These are phyloP conservation scores for Isaurus tuberculatus DNA, from an alignment of 92 coral and sea anemone genomes.

Conservation along the genomic window DNA sequence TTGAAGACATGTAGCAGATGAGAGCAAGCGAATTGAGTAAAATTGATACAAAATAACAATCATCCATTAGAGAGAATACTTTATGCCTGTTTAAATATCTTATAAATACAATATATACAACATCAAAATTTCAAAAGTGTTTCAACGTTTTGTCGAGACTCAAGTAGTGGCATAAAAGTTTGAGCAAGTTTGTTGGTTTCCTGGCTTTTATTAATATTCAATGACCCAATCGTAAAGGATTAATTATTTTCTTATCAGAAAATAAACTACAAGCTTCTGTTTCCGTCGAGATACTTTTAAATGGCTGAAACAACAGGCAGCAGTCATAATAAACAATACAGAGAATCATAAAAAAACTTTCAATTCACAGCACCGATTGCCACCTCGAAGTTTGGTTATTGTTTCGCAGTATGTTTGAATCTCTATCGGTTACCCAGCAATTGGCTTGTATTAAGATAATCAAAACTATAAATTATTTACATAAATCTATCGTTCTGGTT, in stretches of 20 bases:
- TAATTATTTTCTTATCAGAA: conserved; percentile 40
- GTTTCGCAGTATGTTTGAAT: neutral
- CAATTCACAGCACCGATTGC: neutral
- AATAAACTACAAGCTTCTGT: conserved; percentile 26
- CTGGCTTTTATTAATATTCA: conserved; percentile 22
- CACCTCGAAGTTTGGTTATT: neutral
- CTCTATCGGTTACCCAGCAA: conserved; percentile 35
- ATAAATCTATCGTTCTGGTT: conserved; percentile 8
- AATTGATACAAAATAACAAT: neutral
- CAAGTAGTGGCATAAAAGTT: conserved; percentile 3
- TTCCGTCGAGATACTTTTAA: neutral
- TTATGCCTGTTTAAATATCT: neutral
- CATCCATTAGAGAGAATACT: neutral
- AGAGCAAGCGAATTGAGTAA: neutral
- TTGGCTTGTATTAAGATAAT: conserved; percentile 55
- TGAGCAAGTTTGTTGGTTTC: conserved; percentile 14
- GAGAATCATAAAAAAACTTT: neutral
- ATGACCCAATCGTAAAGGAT: conserved; percentile 11
- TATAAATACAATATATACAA: neutral
- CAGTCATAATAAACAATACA: neutral
- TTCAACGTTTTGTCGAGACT: neutral
- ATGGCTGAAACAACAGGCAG: neutral
- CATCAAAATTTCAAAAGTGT: neutral
- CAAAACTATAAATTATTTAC: conserved; percentile 60
- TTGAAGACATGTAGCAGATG: neutral